Evolutionary conservation across 1,140 invertebrate species (phyloP).

Genomic region (Lanistes nyassanus): DNA sequence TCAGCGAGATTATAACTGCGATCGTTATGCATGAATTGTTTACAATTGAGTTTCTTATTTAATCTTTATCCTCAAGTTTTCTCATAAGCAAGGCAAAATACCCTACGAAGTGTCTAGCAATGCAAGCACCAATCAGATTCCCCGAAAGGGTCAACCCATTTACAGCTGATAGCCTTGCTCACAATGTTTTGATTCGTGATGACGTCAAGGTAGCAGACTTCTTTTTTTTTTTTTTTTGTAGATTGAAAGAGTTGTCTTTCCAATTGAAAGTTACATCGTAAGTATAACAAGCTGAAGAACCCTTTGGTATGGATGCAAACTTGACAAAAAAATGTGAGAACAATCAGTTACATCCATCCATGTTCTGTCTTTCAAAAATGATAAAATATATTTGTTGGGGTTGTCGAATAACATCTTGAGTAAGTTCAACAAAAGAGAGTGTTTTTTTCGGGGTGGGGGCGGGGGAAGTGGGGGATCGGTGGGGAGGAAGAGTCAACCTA

Average conservation of each 20-base stretch:
- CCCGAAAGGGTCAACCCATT: not conserved
- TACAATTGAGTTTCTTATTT: conserved; percentile 1
- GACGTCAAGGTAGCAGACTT: conserved; percentile 31
- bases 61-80: no score
- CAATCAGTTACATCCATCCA: not conserved
- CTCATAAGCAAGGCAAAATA: not conserved
- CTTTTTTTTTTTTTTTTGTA: not conserved
- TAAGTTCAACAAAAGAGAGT: no score
- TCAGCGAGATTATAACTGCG: not conserved
- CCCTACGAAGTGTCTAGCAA: not conserved
- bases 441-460: no score
- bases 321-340: not conserved
- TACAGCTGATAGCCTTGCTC: conserved; percentile 29
- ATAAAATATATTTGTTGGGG: no score
- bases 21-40: not conserved
- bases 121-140: conserved; percentile 23
- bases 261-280: conserved; percentile 5
- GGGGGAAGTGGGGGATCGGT: no score
- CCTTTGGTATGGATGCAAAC: not conserved
- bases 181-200: conserved; percentile 37
- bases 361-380: no score
- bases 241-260: not conserved
- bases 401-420: no score
- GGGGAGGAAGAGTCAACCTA: no score
- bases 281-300: conserved; percentile 12